A percentile compares a stretch with the other conserved stretches of the same genome.
phyloP scores from a whole-genome alignment of 2,888 invertebrate genomes.

The Orchesellides sinensis region DNA sequence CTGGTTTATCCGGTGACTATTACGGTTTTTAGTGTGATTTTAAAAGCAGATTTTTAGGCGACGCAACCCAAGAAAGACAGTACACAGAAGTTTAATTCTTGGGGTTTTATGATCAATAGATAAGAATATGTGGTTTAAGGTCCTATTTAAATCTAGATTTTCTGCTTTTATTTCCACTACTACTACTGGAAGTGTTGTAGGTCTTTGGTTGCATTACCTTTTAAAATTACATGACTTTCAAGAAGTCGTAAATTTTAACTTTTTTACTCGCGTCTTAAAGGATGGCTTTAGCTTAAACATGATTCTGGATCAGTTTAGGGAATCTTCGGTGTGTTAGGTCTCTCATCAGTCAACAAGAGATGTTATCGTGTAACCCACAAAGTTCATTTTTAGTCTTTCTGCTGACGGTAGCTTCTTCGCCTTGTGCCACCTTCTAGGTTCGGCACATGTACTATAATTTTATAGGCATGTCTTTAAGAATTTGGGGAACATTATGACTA shows the following conservation, averaged over 20 bases:
- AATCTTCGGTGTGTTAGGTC: slow-evolving; percentile 57
- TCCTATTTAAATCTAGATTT: slow-evolving; percentile 58
- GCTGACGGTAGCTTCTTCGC: too few species aligned
- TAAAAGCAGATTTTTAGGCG: slow-evolving; percentile 42
- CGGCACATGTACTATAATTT: too few species aligned
- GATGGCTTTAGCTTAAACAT: slow-evolving; percentile 49
- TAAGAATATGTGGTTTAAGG: slow-evolving; percentile 34
- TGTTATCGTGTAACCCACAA: too few species aligned
- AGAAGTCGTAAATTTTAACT: slow-evolving; percentile 60
- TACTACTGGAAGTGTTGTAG: slow-evolving; percentile 55
- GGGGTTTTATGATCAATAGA: slow-evolving; percentile 64
- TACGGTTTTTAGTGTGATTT: slow-evolving; percentile 53
- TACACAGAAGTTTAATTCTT: slow-evolving; percentile 64
- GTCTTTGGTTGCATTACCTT: slow-evolving; percentile 10
- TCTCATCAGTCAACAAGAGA: slow-evolving; percentile 42
- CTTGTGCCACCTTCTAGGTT: too few species aligned
- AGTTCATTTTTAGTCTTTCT: too few species aligned
- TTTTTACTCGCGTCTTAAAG: neutral
- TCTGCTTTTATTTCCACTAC: slow-evolving; percentile 32
- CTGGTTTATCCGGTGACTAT: slow-evolving; percentile 61
- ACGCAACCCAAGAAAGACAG: slow-evolving; percentile 2
- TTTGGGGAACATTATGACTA: too few species aligned
- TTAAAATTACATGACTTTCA: slow-evolving; percentile 53
- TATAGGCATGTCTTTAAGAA: too few species aligned
- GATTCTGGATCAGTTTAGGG: slow-evolving; percentile 56